These are phyloP conservation scores for Heliconius cydno DNA, from an alignment of 2,888 invertebrate genomes.

Conservation along the genomic window DNA sequence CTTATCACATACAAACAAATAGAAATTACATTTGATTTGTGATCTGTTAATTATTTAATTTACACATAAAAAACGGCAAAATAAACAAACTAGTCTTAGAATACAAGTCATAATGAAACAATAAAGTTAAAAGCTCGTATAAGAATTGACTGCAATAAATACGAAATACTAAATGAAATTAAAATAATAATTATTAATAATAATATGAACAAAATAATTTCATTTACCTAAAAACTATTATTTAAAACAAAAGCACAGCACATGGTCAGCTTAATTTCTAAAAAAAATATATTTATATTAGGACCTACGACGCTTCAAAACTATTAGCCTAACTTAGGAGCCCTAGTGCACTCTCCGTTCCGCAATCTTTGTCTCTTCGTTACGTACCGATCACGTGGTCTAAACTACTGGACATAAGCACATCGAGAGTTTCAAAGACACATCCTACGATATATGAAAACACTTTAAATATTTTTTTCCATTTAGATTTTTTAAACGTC, in stretches of 20 bases:
- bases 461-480: conserved; percentile 62
- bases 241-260: conserved; percentile 84
- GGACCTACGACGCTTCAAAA: conserved; percentile 70
- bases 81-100: conserved; percentile 67
- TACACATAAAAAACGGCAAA: conserved; percentile 73
- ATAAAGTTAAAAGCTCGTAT: conserved; percentile 71
- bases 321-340: conserved; percentile 77
- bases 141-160: conserved; percentile 78
- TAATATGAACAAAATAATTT: conserved; percentile 72
- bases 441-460: conserved; percentile 77
- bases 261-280: conserved; percentile 79
- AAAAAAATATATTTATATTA: conserved; percentile 71
- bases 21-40: conserved; percentile 72
- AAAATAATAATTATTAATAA: conserved; percentile 64
- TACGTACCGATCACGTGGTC: conserved; percentile 55
- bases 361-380: conserved; percentile 42
- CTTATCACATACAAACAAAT: conserved; percentile 73
- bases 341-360: conserved; percentile 67
- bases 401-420: conserved; percentile 80
- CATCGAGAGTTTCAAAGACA: conserved; percentile 81
- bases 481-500: conserved; percentile 61
- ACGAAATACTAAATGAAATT: conserved; percentile 67
- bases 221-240: conserved; percentile 76
- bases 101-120: conserved; percentile 51
- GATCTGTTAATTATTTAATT: conserved; percentile 62